Percentiles rank a stretch among this genome's conserved stretches.
Conservation (phyloP, 2,888 invertebrate genomes). For the Nymphalis urticae region DNA sequence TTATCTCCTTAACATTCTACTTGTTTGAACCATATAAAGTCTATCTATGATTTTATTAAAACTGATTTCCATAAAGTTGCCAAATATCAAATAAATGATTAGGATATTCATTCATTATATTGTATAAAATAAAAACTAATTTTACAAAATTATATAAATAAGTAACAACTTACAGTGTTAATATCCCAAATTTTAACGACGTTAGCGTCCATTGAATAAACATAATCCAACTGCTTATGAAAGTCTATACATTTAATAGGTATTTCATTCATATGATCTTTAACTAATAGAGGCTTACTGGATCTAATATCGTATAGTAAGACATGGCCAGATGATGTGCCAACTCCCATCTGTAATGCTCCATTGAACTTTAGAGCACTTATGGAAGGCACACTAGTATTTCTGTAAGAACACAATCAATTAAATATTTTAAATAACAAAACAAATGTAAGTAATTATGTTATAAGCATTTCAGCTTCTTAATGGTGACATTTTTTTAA, state of each 20-base stretch:
- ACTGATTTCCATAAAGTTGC: too few relatives aligned
- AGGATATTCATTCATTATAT: not conserved
- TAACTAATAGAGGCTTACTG: slow-evolving; percentile 91
- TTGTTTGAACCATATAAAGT: not conserved
- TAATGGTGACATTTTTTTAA: not conserved
- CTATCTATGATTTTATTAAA: not conserved
- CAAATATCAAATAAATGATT: not conserved
- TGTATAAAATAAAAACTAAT: too few relatives aligned
- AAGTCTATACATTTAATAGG: slow-evolving; percentile 95
- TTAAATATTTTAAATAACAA: slow-evolving; percentile 8
- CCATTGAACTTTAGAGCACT: slow-evolving; percentile 91
- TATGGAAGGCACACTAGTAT: slow-evolving; percentile 85
- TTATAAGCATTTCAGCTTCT: not conserved
- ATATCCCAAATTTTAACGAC: slow-evolving; percentile 96
- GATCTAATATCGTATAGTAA: slow-evolving; percentile 97
- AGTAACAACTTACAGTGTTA: slow-evolving; percentile 83
- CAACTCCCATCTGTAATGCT: slow-evolving; percentile 90
- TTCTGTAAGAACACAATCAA: slow-evolving; percentile 68
- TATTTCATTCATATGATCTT: slow-evolving; percentile 96
- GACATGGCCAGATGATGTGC: slow-evolving; percentile 96
- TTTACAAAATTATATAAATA: too few relatives aligned
- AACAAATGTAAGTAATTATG: not conserved
- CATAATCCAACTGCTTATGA: slow-evolving; percentile 88
- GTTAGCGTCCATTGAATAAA: slow-evolving; percentile 94
- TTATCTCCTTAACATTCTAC: too few relatives aligned